Evolutionary conservation across 2,113 vertebrate genomes (phyloP).

Genomic region (Grus americana): DNA sequence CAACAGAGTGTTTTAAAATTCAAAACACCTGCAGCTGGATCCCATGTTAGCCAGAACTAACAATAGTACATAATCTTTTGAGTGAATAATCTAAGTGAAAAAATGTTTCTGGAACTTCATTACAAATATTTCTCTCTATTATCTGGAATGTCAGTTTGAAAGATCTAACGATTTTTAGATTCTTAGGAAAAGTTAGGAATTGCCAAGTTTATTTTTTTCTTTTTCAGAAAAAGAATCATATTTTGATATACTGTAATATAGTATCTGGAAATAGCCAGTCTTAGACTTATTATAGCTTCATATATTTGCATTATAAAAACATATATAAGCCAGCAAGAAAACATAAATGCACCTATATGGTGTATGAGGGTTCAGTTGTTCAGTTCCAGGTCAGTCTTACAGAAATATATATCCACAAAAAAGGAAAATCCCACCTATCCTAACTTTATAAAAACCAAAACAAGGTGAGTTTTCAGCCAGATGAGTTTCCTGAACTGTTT

Average conservation of each 20-base stretch:
- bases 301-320: neutral
- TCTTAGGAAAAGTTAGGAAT: neutral
- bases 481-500: neutral
- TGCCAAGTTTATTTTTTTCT: neutral
- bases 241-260: too few species aligned
- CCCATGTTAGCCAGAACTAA: constrained; percentile 50
- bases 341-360: neutral
- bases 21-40: constrained; percentile 33
- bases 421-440: neutral
- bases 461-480: neutral
- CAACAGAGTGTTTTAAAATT: constrained; percentile 27
- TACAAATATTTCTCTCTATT: constrained; percentile 32
- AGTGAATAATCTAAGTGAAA: constrained; percentile 54
- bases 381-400: neutral
- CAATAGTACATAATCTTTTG: constrained; percentile 50
- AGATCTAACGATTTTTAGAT: constrained; percentile 32
- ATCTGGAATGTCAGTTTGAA: constrained; percentile 16
- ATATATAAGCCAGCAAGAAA: neutral
- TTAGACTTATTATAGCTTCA: neutral
- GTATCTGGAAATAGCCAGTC: neutral
- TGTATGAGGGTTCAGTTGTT: neutral
- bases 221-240: neutral
- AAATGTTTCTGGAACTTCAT: constrained; percentile 53
- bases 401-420: neutral
- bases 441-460: neutral